phyloP scores from a whole-genome alignment of 2,113 vertebrate genomes.

The Columba livia region DNA sequence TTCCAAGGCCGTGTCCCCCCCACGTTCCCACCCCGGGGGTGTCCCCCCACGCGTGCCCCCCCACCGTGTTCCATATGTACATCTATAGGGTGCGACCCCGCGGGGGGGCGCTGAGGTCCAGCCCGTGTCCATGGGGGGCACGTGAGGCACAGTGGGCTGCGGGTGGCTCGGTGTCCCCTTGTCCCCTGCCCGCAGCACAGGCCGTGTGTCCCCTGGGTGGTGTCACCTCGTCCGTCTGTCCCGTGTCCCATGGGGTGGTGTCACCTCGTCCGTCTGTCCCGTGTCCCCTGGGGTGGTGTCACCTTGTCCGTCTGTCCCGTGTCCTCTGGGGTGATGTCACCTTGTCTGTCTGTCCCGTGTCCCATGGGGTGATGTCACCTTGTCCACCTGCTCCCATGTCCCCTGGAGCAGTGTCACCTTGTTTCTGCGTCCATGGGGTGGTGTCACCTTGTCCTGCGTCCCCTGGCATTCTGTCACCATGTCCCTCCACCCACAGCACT shows the following conservation, averaged over 20 bases:
- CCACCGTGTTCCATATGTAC: no score
- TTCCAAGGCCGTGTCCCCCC: not conserved
- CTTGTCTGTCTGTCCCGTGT: rapidly evolving
- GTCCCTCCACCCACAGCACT: rapidly evolving
- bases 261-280: not conserved
- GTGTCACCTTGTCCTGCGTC: no score
- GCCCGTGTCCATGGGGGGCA: no score
- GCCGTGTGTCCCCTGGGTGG: rapidly evolving
- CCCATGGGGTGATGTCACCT: not conserved
- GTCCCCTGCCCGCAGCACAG: rapidly evolving
- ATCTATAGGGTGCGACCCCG: no score
- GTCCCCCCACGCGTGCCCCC: not conserved
- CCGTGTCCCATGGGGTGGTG: rapidly evolving
- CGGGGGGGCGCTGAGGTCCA: no score
- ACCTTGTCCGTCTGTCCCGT: not conserved
- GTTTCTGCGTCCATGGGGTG: not conserved
- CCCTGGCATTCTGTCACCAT: rapidly evolving
- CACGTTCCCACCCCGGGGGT: no score
- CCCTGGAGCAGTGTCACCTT: rapidly evolving
- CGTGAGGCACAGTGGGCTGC: no score
- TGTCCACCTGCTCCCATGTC: no score
- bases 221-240: not conserved
- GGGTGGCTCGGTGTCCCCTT: not conserved
- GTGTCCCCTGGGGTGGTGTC: no score
- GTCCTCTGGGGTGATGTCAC: rapidly evolving